A percentile compares a stretch with the other conserved stretches of the same genome.
Evolutionary conservation across 2,113 vertebrate species (phyloP).

Genomic region (Albula glossodonta): DNA sequence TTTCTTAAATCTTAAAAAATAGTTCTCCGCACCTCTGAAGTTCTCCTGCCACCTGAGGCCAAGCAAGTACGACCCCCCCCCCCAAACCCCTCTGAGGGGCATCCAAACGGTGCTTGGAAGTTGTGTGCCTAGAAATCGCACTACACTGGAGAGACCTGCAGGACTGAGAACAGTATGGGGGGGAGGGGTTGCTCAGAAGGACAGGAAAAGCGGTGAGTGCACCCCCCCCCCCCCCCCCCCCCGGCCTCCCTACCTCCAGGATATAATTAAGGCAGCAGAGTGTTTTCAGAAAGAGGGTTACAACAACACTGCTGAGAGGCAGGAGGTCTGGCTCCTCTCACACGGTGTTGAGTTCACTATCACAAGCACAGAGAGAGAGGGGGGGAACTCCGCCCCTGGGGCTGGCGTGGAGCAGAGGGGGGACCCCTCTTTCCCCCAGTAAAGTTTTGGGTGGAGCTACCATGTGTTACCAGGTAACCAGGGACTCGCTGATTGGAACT

Average conservation of each 20-base stretch:
- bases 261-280: constrained; percentile 63
- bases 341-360: constrained; percentile 59
- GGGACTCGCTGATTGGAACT: no score
- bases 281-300: constrained; percentile 57
- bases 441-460: no score
- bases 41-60: constrained; percentile 22
- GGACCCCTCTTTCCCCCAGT: no score
- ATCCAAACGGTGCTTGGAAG: constrained; percentile 65
- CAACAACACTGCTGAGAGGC: constrained; percentile 61
- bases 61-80: no score
- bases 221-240: constrained; percentile 26
- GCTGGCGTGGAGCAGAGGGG: background rate
- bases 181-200: constrained; percentile 49
- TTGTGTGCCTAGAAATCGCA: constrained; percentile 56
- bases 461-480: no score
- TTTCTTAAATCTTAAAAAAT: constrained; percentile 34
- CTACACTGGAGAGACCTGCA: constrained; percentile 54
- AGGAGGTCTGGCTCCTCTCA: constrained; percentile 45
- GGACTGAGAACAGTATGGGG: constrained; percentile 30
- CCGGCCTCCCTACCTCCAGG: constrained; percentile 43
- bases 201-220: constrained; percentile 61
- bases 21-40: background rate
- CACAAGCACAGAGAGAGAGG: constrained; percentile 36
- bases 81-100: background rate
- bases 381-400: constrained; percentile 5